These are phyloP conservation scores for Pseudomyrmex cubaensis DNA, from an alignment of 1,140 invertebrate genomes.

Conservation along the genomic window DNA sequence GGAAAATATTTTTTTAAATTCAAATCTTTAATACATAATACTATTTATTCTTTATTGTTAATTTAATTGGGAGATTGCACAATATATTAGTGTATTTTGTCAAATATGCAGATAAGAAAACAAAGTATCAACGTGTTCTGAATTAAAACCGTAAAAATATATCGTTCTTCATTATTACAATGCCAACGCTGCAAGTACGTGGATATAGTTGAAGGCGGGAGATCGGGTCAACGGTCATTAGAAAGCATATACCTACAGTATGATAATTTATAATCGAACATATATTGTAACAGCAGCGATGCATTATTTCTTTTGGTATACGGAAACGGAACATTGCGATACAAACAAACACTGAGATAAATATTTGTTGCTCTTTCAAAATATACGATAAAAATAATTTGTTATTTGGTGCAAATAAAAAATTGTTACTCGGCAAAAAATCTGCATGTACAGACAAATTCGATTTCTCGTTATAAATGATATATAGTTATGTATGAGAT, in stretches of 20 bases:
- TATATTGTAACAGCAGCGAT: conserved; percentile 1
- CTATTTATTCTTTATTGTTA: too few species aligned
- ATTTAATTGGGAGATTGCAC: too few species aligned
- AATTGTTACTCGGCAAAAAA: too few species aligned
- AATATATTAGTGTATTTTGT: too few species aligned
- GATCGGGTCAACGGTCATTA: conserved; percentile 36
- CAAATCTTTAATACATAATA: too few species aligned
- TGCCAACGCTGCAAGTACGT: neutral
- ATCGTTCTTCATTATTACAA: neutral
- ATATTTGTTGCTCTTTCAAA: neutral
- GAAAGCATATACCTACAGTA: conserved; percentile 15
- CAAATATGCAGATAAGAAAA: neutral
- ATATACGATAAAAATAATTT: too few species aligned
- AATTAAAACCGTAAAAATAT: neutral
- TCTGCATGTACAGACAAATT: too few species aligned
- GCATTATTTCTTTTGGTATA: conserved; percentile 15
- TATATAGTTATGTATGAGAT: too few species aligned
- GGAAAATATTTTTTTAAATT: too few species aligned
- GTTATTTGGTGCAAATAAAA: too few species aligned
- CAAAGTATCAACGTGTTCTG: neutral
- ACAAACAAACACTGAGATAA: neutral
- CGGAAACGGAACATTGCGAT: conserved; percentile 2
- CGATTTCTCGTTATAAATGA: too few species aligned
- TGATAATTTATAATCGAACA: conserved; percentile 12
- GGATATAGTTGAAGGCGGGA: neutral